Evolutionary conservation across 2,888 invertebrate genomes (phyloP), one percentile per base, ranked within the genome.

Genomic region (Trichopoda pennipes): DNA sequence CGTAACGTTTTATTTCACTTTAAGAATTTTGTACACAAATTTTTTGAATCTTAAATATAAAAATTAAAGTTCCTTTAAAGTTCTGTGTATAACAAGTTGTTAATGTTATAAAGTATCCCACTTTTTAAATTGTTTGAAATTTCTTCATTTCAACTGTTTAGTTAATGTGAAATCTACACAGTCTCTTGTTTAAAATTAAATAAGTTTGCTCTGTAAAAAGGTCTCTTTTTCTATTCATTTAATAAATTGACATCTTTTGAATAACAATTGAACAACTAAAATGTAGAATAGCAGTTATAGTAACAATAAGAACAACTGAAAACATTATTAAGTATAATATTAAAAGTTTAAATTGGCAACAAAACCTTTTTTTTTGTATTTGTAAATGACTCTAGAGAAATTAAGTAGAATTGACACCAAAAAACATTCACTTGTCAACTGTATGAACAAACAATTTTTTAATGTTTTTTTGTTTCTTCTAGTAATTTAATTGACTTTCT

Each of bases 331-430:
- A 51, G 23, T 42, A 58, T 23, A 68, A 70, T 77, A 63, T 70
- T 77, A 19, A 58, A 38, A 56, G 63, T 55, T 70, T 1, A 70
- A 77, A 77, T 69, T 76, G 76, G 55, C 61, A 77, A 61, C 17
- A 68, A 35, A 35, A 47, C 28, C 64, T 42, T 17, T 23, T n/a
- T n/a, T n/a, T n/a, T n/a, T n/a, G n/a, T n/a, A n/a, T n/a, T 38
- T 64, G 55, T 38, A 16, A 70, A 8, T 55, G 63, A 51, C 77
- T 70, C 77, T 56, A 51, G 77, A 77, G 77, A 77, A 77, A 77
- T 77, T 77, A 70, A 70, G 47, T 63, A 38, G 38, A 58, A 63
- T 53, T 55, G 23, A 70, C n/a, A 55, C 69, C 19, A n/a, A 47
- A 53, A 61, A 69, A 17, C 55, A 44, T 47, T 28, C 23, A 28